phyloP scores from a whole-genome alignment of 2,888 invertebrate species.

The Pseudococcus viburni region DNA sequence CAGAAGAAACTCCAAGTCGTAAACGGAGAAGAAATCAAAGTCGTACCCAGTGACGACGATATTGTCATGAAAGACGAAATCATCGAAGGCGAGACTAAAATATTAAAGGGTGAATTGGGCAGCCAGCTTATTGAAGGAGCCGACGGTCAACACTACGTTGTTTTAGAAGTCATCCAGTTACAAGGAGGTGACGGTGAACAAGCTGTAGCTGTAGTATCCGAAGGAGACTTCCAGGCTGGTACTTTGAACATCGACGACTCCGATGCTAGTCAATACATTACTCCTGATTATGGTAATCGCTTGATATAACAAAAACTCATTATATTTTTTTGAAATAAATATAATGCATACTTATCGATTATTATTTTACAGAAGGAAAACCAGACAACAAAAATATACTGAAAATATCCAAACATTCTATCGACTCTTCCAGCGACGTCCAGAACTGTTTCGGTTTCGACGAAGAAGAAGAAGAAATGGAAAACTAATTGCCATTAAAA shows the following conservation, averaged over 20 bases:
- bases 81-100: conserved; percentile 70
- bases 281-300: conserved; percentile 58
- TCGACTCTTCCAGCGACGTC: conserved; percentile 75
- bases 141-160: conserved; percentile 88
- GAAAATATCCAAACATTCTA: neutral
- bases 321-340: neutral
- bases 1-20: conserved; percentile 83
- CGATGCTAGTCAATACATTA: conserved; percentile 47
- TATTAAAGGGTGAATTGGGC: conserved; percentile 71
- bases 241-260: conserved; percentile 18
- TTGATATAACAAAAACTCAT: neutral
- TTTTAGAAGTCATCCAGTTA: conserved; percentile 89
- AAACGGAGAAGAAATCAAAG: conserved; percentile 73
- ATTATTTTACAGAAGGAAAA: neutral
- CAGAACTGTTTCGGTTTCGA: conserved; percentile 89
- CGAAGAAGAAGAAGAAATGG: conserved; percentile 70
- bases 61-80: conserved; percentile 69
- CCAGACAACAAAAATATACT: neutral
- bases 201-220: conserved; percentile 73
- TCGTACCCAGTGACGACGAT: conserved; percentile 70
- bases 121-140: conserved; percentile 79
- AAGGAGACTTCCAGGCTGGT: conserved; percentile 70
- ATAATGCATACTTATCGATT: neutral
- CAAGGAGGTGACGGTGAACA: conserved; percentile 71
- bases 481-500: neutral